Base-by-base conservation (phyloP, 2,888 invertebrate genomes). In the Agonopterix subpropinquella region DNA sequence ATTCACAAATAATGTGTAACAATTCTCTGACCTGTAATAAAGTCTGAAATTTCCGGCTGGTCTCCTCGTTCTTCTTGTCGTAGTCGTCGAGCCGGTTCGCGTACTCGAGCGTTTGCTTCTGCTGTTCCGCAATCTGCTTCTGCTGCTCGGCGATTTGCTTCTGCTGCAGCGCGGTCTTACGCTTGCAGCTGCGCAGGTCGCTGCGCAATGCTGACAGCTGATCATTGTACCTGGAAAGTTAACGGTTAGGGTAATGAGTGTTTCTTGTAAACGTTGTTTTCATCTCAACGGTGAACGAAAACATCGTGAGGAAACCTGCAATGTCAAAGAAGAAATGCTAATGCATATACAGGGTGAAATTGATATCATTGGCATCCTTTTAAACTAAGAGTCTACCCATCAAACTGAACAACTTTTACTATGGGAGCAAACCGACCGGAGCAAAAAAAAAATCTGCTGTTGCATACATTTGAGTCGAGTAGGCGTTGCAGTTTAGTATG, bases 1-100 rank as follows among this genome's bases (percentile, higher is more conserved):
- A 18, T 18, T 18, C 18, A 28, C 7, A 28, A 7, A 28, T 28
- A 28, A 28, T 7, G 7, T 28, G 5, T 51, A 45, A 53, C 4
- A 35, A 71, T 64, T 2, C 1, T 44, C 48, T 53, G 70, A 94
- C 94, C 92, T 94, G 94, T 65, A 96, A 84, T 58, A 96, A 86
- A 53, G 96, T 96, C 72, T 95, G 96, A 83, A 96, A 96, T 81
- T 96, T 96, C 50, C 96, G 91, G 47, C 96, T 94, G 53, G 94
- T 95, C 74, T 96, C 96, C 69, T 96, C 96, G 73, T 95, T 95
- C 73, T 96, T 96, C 80, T 96, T 96, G 66, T 96, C 96, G 62
- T 95, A 94, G 66, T 96, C 96, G 65, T 96, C 96, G 54, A 96
- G 89, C n/a, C 96, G 92, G 68, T 92, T 94, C 0, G 94, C 94